Evolutionary conservation across 2,888 invertebrate genomes (phyloP).

Genomic region (Andrena hattorfiana): DNA sequence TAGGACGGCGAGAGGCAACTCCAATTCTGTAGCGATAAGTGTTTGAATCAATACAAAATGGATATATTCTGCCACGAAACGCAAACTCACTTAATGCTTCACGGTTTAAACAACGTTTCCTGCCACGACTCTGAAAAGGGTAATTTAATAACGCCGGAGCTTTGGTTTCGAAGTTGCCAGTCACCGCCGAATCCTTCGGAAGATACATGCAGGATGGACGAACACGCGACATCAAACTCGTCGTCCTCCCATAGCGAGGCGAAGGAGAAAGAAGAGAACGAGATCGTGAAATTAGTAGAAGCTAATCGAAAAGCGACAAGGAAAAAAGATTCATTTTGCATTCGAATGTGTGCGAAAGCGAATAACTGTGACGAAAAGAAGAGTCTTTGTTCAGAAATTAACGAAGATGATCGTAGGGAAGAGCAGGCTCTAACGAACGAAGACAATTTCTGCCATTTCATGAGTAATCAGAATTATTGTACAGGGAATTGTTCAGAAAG

Average conservation of each 20-base stretch:
- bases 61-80: conserved; percentile 98
- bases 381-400: background rate
- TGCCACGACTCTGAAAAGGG: conserved; percentile 76
- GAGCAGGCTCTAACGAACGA: background rate
- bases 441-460: conserved; percentile 1
- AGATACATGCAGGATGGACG: conserved; percentile 73
- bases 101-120: conserved; percentile 77
- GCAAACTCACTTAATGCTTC: conserved; percentile 94
- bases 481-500: conserved; percentile 1
- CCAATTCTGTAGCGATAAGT: conserved; percentile 97
- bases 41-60: conserved; percentile 98
- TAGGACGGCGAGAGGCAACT: conserved; percentile 96
- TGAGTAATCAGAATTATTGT: conserved; percentile 19
- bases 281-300: conserved; percentile 15
- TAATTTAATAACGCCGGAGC: conserved; percentile 94
- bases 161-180: conserved; percentile 94
- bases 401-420: conserved; percentile 1
- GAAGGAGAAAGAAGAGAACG: conserved; percentile 16
- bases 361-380: background rate
- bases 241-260: conserved; percentile 49
- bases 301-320: background rate
- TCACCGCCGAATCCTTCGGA: conserved; percentile 86
- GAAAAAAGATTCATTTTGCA: conserved; percentile 24
- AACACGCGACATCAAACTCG: conserved; percentile 47
- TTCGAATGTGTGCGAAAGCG: conserved; percentile 7